Base-by-base conservation (phyloP, 2,113 vertebrate species). In the Elephantulus edwardii region DNA sequence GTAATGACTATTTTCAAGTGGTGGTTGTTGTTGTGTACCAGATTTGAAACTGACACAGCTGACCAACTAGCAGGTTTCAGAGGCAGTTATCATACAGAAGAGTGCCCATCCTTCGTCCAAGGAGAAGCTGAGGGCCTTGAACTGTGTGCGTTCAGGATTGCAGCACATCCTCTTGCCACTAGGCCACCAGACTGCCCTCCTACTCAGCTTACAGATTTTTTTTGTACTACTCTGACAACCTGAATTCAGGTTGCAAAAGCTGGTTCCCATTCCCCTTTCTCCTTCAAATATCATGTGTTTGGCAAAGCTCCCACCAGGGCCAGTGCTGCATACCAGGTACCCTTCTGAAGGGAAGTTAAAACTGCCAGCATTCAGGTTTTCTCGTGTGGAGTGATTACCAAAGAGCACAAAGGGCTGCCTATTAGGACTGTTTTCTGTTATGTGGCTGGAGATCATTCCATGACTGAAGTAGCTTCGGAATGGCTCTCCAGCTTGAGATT, bases 291-390 rank as follows among this genome's bases (percentile, higher is more conserved):
- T 74, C 99, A 99, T 99, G 90, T 99, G 99, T 82, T 97, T 99
- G 83, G 99, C 98, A 70, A 98, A 90, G 94, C 98, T 98, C 12
- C 98, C 98, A 26, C 89, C 96, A 24, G 96, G 97, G 22, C 98
- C 99, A 0, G 99, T 99, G 97, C 98, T 99, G 89, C 98, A 98
- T 85, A 99, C 98, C 95, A 99, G 98, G 84, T 99, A 98, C 87
- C 98, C 98, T 95, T 99, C 99, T 5, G 99, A 99, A 26, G 99
- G 98, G 90, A 99, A 99, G 97, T 98, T 99, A 48, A 99, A 99
- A 74, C 98, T 99, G 74, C 98, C 98, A 14, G 97, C 98, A 68
- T 99, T 98, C 96, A 99, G 86, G 83, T 99, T 98, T 42, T 99
- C 98, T 86, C 86, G 97, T 0, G 98, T 98, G 0, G 99, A 98